phyloP scores from a whole-genome alignment of 1,140 invertebrate species.

The Hesperophylax magnus region DNA sequence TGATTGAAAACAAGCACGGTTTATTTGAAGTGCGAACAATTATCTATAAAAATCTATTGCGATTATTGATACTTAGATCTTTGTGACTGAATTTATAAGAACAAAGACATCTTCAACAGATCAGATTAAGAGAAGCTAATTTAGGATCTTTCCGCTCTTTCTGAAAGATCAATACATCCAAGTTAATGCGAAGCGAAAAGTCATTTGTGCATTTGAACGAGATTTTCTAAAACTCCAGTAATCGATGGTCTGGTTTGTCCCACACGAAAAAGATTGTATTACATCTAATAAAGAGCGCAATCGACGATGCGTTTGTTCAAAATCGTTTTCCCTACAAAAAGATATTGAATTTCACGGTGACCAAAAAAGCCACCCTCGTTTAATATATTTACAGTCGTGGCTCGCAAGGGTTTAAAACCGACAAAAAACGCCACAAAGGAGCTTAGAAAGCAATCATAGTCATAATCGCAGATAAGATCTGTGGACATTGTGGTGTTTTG shows the following conservation, averaged over 20 bases:
- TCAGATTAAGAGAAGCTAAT: not conserved
- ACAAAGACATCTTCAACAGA: not conserved
- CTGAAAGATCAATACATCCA: not conserved
- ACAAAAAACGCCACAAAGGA: constrained; percentile 40
- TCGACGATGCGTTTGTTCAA: constrained; percentile 27
- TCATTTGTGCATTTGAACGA: not conserved
- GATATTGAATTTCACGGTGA: constrained; percentile 19
- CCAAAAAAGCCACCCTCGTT: constrained; percentile 26
- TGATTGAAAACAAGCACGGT: too few species aligned
- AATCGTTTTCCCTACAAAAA: constrained; percentile 30
- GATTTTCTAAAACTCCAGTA: constrained; percentile 16
- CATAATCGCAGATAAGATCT: constrained; percentile 30
- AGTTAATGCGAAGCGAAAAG: constrained; percentile 26
- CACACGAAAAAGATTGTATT: constrained; percentile 21
- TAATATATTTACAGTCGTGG: not conserved
- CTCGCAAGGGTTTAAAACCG: constrained; percentile 25
- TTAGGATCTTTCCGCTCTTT: constrained; percentile 29
- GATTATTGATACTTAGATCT: too few species aligned
- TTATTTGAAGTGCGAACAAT: too few species aligned
- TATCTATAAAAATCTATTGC: too few species aligned
- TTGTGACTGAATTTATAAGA: too few species aligned
- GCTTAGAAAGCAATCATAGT: constrained; percentile 33
- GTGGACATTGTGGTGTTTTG: constrained; percentile 29
- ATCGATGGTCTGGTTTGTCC: constrained; percentile 9
- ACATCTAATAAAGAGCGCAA: constrained; percentile 29